Evolutionary conservation across 1,140 invertebrate species (phyloP), one percentile per base, ranked within the genome.

Genomic region (Vanessa tameamea): DNA sequence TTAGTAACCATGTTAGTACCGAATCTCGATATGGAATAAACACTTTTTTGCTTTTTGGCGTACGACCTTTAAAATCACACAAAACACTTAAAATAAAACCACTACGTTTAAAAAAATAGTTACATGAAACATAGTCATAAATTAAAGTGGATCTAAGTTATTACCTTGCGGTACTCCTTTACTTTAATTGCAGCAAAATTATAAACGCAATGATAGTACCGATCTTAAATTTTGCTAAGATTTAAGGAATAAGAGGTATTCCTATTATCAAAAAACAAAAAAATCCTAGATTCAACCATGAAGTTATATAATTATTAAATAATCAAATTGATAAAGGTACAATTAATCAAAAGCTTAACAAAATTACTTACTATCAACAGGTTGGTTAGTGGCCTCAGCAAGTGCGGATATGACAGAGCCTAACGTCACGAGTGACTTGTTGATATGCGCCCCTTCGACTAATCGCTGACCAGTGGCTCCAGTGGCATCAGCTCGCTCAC

Each of bases 361-460:
- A 47, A 79, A 26, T 96, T 15, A 95, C 95, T 88, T 96, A 97
- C 91, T 97, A 96, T 86, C 96, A 95, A 88, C 96, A 95, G 12
- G 96, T 95, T 81, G 96, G 81, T 92, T 82, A 93, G 96, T 83
- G 93, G 96, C 89, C 81, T 97, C 96, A 15, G 97, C 97, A 20
- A 99, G 93, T 0, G 98, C 97, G 68, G 98, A 99, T 85, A 99
- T 99, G 79, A 99, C 98, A 87, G 98, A 99, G 75, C 97, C 97
- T 66, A 98, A 93, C 14, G 97, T 98, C 14, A 98, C 97, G 43
- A 98, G 91, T 1, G 97, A 98, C 90, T 98, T 98, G 91, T 98
- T 98, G 79, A 98, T 98, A 90, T 97, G 97, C 43, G 97, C 97
- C 72, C 97, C 97, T 93, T 98, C 97, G 81, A 98, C 97, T 61